Percentiles rank a stretch among this genome's conserved stretches.
Evolutionary conservation across 53 echinoderm and acorn worm species (phyloP).

Genomic region (Stichopus horrens): DNA sequence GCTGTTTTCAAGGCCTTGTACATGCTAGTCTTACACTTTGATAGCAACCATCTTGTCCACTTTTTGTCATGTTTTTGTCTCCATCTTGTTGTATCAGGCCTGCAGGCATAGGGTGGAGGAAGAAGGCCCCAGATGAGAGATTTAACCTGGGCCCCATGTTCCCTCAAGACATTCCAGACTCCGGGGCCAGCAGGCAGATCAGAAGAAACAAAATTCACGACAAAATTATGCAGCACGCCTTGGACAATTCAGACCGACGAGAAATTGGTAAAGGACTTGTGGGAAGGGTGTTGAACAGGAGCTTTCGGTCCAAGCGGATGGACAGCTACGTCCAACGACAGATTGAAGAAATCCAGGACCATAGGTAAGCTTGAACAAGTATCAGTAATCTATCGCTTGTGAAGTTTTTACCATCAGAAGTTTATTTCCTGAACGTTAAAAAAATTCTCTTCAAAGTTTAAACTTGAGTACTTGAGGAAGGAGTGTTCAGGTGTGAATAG

Average conservation of each 20-base stretch:
- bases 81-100: slow-evolving; percentile 56
- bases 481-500: too few species aligned
- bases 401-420: too few species aligned
- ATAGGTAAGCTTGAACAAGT: slow-evolving; percentile 62
- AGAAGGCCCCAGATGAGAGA: slow-evolving; percentile 74
- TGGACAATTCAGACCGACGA: slow-evolving; percentile 87
- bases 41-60: too few species aligned
- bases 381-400: background rate
- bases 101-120: slow-evolving; percentile 93
- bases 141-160: slow-evolving; percentile 77
- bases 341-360: slow-evolving; percentile 96
- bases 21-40: too few species aligned
- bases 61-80: background rate
- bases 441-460: background rate
- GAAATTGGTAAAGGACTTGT: slow-evolving; percentile 95
- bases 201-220: slow-evolving; percentile 90
- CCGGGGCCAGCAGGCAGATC: slow-evolving; percentile 54
- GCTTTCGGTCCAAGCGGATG: slow-evolving; percentile 80
- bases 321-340: slow-evolving; percentile 93
- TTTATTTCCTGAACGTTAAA: background rate
- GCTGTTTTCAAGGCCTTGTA: too few species aligned
- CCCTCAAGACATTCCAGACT: slow-evolving; percentile 67
- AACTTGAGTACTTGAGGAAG: background rate
- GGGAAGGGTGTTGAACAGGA: slow-evolving; percentile 85
- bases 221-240: slow-evolving; percentile 81